Evolutionary conservation across 2,113 vertebrate genomes (phyloP).

Genomic region (Ictalurus furcatus): DNA sequence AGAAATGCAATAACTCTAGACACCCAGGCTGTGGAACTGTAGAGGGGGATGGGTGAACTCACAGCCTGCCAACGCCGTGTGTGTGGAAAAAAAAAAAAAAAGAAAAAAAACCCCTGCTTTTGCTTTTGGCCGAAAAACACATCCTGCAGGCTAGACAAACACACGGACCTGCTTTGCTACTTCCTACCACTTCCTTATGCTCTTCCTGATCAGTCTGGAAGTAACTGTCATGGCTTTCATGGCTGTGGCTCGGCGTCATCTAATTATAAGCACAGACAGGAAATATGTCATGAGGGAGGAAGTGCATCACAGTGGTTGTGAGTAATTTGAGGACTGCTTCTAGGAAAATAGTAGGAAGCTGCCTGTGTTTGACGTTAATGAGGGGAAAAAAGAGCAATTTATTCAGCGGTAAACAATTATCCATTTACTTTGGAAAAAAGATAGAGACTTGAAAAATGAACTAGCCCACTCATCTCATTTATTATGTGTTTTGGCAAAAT

Average conservation of each 20-base stretch:
- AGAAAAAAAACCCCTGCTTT: conserved; percentile 29
- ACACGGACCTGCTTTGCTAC: conserved; percentile 16
- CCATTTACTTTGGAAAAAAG: conserved; percentile 11
- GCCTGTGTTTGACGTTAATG: conserved; percentile 13
- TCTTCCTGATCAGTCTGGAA: conserved; percentile 23
- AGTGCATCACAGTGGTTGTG: conserved; percentile 27
- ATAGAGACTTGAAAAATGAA: background rate
- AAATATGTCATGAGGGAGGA: conserved; percentile 44
- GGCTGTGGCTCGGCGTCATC: conserved; percentile 18
- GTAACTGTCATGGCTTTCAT: conserved; percentile 32
- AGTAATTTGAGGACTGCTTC: conserved; percentile 19
- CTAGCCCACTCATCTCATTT: background rate
- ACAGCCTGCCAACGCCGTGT: conserved; percentile 45
- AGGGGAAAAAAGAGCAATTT: background rate
- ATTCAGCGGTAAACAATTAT: conserved; percentile 30
- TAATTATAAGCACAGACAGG: conserved; percentile 41
- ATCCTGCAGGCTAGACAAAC: conserved; percentile 41
- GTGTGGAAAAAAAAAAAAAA: conserved; percentile 21
- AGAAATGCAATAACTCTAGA: conserved; percentile 53
- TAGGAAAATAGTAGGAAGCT: background rate
- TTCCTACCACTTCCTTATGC: conserved; percentile 24
- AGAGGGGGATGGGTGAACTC: conserved; percentile 49
- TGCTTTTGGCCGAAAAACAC: conserved; percentile 38
- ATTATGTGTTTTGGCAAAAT: background rate
- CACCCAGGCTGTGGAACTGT: conserved; percentile 42